Evolutionary conservation across 2,888 invertebrate species (phyloP).

Genomic region (Amiota communis): DNA sequence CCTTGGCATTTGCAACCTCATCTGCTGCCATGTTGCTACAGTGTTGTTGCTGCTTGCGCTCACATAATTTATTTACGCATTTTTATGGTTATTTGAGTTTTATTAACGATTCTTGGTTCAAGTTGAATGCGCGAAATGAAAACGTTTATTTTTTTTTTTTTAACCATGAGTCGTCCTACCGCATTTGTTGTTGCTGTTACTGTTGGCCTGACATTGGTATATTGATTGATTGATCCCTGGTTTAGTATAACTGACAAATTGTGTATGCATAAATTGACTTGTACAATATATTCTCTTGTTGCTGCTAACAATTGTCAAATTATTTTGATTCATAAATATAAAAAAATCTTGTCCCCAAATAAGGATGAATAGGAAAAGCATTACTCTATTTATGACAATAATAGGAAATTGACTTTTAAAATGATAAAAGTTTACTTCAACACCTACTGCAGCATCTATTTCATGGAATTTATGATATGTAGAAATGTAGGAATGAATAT

Average conservation of each 20-base stretch:
- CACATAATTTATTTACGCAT: conserved; percentile 45
- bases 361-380: too few species aligned
- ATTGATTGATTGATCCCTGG: conserved; percentile 25
- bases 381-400: too few species aligned
- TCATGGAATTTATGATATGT: too few species aligned
- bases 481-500: too few species aligned
- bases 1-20: too few species aligned
- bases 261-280: conserved; percentile 33
- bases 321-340: not conserved
- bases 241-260: conserved; percentile 38
- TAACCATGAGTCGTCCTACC: not conserved
- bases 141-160: conserved; percentile 4
- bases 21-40: too few species aligned
- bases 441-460: too few species aligned
- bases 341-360: not conserved
- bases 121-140: conserved; percentile 11
- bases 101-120: conserved; percentile 26
- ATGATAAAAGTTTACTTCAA: too few species aligned
- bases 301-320: conserved; percentile 2
- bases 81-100: conserved; percentile 33
- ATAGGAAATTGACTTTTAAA: too few species aligned
- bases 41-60: conserved; percentile 13
- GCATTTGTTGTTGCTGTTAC: not conserved
- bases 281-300: conserved; percentile 47
- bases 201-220: not conserved